Percentiles rank a stretch among this genome's conserved stretches.
These are phyloP conservation scores for Nysson spinosus DNA, from an alignment of 2,888 invertebrate genomes.

Conservation along the genomic window DNA sequence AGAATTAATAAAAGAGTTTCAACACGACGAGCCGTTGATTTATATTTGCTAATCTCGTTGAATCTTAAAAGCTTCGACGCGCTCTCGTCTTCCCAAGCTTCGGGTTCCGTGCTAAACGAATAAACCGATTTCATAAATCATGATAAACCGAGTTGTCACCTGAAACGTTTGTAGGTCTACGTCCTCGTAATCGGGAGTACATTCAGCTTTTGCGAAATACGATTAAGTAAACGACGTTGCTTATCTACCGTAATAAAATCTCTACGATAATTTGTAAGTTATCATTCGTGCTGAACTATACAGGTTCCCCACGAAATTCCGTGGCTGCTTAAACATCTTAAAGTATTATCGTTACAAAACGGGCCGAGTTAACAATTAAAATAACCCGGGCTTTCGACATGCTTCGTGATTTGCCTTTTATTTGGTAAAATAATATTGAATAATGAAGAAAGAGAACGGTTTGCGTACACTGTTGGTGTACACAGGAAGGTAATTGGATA, in stretches of 20 bases:
- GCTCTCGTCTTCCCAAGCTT: neutral
- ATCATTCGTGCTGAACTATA: constrained; percentile 23
- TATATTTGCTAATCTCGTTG: constrained; percentile 4
- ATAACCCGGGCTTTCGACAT: too few species aligned
- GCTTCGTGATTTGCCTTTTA: too few species aligned
- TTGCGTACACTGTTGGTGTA: constrained; percentile 25
- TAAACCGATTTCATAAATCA: constrained; percentile 36
- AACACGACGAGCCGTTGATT: neutral
- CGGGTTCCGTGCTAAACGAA: constrained; percentile 9
- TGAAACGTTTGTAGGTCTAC: constrained; percentile 4
- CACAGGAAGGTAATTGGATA: constrained; percentile 54
- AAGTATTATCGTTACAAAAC: too few species aligned
- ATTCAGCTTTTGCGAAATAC: constrained; percentile 34
- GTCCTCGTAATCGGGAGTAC: neutral
- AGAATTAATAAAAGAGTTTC: too few species aligned
- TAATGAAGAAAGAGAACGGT: constrained; percentile 13
- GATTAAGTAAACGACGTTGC: constrained; percentile 35
- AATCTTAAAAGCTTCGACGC: neutral
- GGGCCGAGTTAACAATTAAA: too few species aligned
- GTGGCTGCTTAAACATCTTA: too few species aligned
- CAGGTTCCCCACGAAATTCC: too few species aligned
- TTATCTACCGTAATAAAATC: constrained; percentile 41
- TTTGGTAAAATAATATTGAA: too few species aligned
- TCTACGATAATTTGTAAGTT: constrained; percentile 41
- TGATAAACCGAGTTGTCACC: constrained; percentile 21